phyloP scores from a whole-genome alignment of 2,797 vertebrate species.

The Scleropages formosus region DNA sequence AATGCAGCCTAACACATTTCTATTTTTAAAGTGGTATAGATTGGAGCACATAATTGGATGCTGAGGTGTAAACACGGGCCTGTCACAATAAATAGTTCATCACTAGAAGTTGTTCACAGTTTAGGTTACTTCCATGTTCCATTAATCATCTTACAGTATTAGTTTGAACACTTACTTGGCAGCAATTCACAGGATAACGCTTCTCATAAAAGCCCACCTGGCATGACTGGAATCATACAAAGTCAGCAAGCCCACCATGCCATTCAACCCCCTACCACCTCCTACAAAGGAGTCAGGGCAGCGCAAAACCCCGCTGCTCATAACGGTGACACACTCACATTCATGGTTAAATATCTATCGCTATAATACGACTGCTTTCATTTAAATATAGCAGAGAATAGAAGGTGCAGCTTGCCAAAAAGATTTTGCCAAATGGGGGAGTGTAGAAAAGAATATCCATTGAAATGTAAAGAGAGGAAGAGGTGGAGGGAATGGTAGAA shows the following conservation, averaged over 20 bases:
- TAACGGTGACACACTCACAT: constrained; percentile 13
- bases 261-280: not conserved
- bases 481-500: not conserved
- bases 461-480: constrained; percentile 17
- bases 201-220: not conserved
- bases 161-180: not conserved
- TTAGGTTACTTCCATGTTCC: not conserved
- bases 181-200: constrained; percentile 11
- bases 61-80: constrained; percentile 21
- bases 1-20: not conserved
- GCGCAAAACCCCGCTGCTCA: not conserved
- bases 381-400: not conserved
- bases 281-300: not conserved
- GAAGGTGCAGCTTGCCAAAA: constrained; percentile 19
- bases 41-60: not conserved
- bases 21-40: not conserved
- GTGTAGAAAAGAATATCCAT: constrained; percentile 14
- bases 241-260: not conserved
- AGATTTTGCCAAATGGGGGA: constrained; percentile 27
- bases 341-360: constrained; percentile 22
- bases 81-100: not conserved
- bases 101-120: not conserved
- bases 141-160: not conserved
- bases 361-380: not conserved
- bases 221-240: not conserved